Base-by-base conservation (phyloP, 2,888 invertebrate genomes). In the Prenolepis imparis region DNA sequence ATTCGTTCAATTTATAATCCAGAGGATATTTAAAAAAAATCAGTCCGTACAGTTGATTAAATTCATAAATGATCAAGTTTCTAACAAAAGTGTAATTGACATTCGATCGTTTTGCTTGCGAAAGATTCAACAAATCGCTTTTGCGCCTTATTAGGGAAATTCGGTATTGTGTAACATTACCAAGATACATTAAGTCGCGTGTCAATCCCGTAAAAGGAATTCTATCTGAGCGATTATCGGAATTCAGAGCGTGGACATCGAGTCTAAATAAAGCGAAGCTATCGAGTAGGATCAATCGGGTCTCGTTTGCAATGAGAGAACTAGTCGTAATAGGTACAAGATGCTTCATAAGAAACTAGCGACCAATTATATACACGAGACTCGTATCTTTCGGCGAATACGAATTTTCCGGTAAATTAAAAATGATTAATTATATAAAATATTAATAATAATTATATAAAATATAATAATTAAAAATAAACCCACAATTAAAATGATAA, bases 231-330 rank as follows among this genome's bases (percentile, higher is more conserved):
- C 57, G 32, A 57, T 24, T 59, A 72, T 59, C 32, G 78, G 78
- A 80, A 80, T 80, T 80, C 44, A 59, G 57, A 18, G 78, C 44
- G 32, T 59, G 59, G 18, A 44, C 32, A 44, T 59, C 73, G 28
- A 32, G 78, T 72, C 78, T 72, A 72, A 80, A 80, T 80, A 72
- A 72, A 80, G 73, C 73, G 32, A 36, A 44, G 32, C 18, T n/a
- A 12, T 72, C 59, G 44, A 12, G 4, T 18, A 72, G 44, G 59
- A 78, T 44, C 15, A 44, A 44, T 36, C 28, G 72, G 24, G 44
- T 18, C 78, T 59, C 36, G n/a, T 72, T 72, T 59, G 67, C 28
- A 72, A 72, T 44, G 3, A 15, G 32, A 28, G 15, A 21, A 5
- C 28, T 15, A 41, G 36, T 5, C 12, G 24, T 39, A 18, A 11